Evolutionary conservation across 2,797 vertebrate genomes (phyloP).

Genomic region (Cyprinella venusta): DNA sequence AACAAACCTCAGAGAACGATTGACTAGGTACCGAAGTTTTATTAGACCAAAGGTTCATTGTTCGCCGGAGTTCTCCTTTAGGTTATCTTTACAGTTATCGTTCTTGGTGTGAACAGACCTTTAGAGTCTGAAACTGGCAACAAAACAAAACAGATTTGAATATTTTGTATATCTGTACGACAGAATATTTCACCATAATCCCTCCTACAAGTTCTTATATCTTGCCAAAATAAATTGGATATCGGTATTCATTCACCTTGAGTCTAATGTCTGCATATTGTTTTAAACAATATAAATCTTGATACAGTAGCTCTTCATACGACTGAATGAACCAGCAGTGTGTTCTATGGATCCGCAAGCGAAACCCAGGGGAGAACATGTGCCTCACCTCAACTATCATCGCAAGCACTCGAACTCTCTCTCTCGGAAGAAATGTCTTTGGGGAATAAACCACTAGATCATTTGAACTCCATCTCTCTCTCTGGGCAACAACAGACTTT

Average conservation of each 20-base stretch:
- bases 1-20: too few relatives aligned
- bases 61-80: too few relatives aligned
- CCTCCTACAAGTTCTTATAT: neutral
- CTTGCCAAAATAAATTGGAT: neutral
- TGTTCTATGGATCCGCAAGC: neutral
- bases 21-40: too few relatives aligned
- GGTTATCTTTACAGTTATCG: neutral
- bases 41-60: too few relatives aligned
- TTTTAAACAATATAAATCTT: neutral
- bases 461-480: constrained; percentile 54
- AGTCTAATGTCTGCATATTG: neutral
- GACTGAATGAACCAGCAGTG: neutral
- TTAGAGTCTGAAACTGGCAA: neutral
- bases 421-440: constrained; percentile 36
- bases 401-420: neutral
- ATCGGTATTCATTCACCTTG: neutral
- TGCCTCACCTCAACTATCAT: neutral
- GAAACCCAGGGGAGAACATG: neutral
- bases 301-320: neutral
- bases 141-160: neutral
- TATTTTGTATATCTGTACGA: neutral
- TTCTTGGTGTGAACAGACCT: neutral
- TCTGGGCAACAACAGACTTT: neutral
- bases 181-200: neutral
- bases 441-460: constrained; percentile 60